A percentile compares a stretch with the other conserved stretches of the same genome.
These are phyloP conservation scores for Coregonus sp. DNA, from an alignment of 2,797 vertebrate genomes.

Conservation along the genomic window DNA sequence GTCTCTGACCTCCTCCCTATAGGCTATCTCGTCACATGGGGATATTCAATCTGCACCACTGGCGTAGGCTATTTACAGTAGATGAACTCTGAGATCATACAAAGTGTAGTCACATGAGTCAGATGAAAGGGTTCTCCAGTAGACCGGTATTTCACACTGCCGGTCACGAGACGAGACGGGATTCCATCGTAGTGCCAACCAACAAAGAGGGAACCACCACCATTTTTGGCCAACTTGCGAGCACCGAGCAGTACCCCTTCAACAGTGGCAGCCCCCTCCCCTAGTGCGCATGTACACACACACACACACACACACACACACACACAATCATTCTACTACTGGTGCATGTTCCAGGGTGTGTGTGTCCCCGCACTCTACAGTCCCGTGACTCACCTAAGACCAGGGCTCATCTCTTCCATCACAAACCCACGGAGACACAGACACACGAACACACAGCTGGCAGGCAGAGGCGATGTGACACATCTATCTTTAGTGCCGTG, in stretches of 20 bases:
- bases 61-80: neutral
- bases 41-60: neutral
- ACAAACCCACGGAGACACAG: constrained; percentile 27
- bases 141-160: neutral
- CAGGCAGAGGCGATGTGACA: constrained; percentile 56
- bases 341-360: too few species aligned
- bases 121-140: neutral
- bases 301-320: constrained; percentile 22
- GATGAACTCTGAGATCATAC: neutral
- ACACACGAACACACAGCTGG: constrained; percentile 37
- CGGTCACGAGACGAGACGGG: neutral
- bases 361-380: constrained; percentile 1
- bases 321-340: neutral
- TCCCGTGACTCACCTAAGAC: constrained; percentile 47
- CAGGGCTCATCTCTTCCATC: constrained; percentile 62
- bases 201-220: neutral
- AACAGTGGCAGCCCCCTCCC: constrained; percentile 10
- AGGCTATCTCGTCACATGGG: neutral
- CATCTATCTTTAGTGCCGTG: constrained; percentile 65
- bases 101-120: neutral
- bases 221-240: too few species aligned
- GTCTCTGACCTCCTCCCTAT: too few species aligned
- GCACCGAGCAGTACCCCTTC: neutral
- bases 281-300: neutral
- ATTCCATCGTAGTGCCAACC: neutral